phyloP scores from a whole-genome alignment of 1,140 invertebrate species.

The Drosophila mojavensis region DNA sequence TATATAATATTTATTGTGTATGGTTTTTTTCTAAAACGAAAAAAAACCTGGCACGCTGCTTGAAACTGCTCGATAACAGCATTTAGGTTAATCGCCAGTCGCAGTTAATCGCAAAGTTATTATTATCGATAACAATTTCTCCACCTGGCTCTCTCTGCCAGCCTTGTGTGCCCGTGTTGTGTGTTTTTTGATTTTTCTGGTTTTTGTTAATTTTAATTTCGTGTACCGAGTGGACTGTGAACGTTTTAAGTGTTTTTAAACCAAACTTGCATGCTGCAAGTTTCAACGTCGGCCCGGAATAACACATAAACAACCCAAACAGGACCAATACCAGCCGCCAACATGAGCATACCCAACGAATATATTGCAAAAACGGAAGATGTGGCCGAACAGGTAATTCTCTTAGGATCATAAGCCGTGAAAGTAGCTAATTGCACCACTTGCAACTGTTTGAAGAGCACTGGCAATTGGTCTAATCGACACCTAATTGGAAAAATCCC shows the following conservation, averaged over 20 bases:
- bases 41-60: conserved; percentile 24
- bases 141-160: conserved; percentile 38
- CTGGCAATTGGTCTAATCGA: conserved; percentile 1
- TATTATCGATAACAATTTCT: conserved; percentile 40
- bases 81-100: conserved; percentile 28
- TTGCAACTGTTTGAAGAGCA: background rate
- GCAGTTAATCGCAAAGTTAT: background rate
- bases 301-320: conserved; percentile 6
- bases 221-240: conserved; percentile 40
- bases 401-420: conserved; percentile 22
- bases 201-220: conserved; percentile 73
- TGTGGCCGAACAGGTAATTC: conserved; percentile 94
- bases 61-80: conserved; percentile 9
- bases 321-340: conserved; percentile 43
- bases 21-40: conserved; percentile 12
- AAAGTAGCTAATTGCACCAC: conserved; percentile 15
- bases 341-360: conserved; percentile 93
- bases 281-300: conserved; percentile 1
- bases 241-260: conserved; percentile 20
- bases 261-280: conserved; percentile 30
- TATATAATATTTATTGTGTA: conserved; percentile 14
- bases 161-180: conserved; percentile 65
- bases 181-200: conserved; percentile 78
- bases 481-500: conserved; percentile 5
- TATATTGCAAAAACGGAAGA: conserved; percentile 96